Conservation (phyloP, 2,113 vertebrate genomes). For the Anarrhichthys ocellatus region DNA sequence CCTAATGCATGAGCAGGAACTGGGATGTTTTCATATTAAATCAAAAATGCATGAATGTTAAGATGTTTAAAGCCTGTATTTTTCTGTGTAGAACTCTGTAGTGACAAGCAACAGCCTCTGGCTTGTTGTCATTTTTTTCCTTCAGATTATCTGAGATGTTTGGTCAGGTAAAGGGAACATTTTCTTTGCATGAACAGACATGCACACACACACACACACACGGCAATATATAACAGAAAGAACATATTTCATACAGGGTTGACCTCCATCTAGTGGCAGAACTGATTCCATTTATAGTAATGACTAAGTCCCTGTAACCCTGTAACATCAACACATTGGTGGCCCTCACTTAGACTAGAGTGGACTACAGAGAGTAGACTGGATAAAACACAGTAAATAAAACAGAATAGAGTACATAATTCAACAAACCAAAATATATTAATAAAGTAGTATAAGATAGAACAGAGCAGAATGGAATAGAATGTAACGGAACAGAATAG, state of each 20-base stretch:
- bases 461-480: background rate
- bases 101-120: slow-evolving; percentile 14
- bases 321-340: slow-evolving; percentile 9
- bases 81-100: background rate
- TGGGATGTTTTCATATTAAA: slow-evolving; percentile 9
- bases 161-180: slow-evolving; percentile 1
- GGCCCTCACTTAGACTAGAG: slow-evolving; percentile 3
- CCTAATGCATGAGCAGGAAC: slow-evolving; percentile 3
- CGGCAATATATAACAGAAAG: slow-evolving; percentile 22
- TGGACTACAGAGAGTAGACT: background rate
- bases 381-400: background rate
- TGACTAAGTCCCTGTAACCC: slow-evolving; percentile 19
- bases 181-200: slow-evolving; percentile 7
- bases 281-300: slow-evolving; percentile 67
- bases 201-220: background rate
- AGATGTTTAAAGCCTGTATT: slow-evolving; percentile 19
- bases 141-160: background rate
- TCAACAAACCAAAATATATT: background rate
- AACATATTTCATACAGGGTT: slow-evolving; percentile 69
- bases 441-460: background rate
- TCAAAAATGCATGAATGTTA: slow-evolving; percentile 6
- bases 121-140: background rate
- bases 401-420: background rate
- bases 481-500: background rate
- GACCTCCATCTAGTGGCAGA: slow-evolving; percentile 77